Evolutionary conservation across 2,113 vertebrate species (phyloP).

Genomic region (Petromus typicus): DNA sequence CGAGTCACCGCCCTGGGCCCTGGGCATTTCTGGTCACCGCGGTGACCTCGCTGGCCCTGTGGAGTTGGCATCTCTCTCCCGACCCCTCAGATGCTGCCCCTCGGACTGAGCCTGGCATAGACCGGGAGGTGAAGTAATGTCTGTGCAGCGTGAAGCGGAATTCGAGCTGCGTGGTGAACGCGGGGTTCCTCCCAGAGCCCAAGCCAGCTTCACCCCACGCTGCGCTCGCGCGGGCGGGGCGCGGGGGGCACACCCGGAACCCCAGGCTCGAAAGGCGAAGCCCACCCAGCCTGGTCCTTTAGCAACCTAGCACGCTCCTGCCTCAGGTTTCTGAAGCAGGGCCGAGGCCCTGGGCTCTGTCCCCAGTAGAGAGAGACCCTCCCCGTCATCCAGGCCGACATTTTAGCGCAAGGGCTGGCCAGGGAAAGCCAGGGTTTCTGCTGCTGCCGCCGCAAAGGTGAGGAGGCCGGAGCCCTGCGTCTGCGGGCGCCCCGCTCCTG

Average conservation of each 20-base stretch:
- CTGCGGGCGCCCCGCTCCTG: too few relatives aligned
- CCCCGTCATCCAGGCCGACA: slow-evolving; percentile 68
- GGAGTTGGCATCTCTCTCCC: not conserved
- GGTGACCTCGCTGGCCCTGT: not conserved
- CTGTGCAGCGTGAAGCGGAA: slow-evolving; percentile 27
- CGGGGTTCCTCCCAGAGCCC: not conserved
- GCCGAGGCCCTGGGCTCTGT: not conserved
- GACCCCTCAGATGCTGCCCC: not conserved
- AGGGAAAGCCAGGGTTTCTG: slow-evolving; percentile 9
- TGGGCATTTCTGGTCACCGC: not conserved
- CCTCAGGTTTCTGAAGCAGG: not conserved
- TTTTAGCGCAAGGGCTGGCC: slow-evolving; percentile 54
- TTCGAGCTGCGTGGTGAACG: not conserved
- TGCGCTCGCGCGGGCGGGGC: too few relatives aligned
- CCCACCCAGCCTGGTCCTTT: not conserved
- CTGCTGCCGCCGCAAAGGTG: slow-evolving; percentile 29
- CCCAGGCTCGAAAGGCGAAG: not conserved
- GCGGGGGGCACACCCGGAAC: too few relatives aligned
- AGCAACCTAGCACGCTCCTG: not conserved
- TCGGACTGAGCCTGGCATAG: not conserved
- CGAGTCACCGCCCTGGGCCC: accelerated
- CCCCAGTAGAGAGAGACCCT: not conserved
- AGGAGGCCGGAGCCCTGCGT: too few relatives aligned
- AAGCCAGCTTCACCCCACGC: not conserved
- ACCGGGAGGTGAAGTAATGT: not conserved